Evolutionary conservation across 2,797 vertebrate genomes (phyloP).

Genomic region (Discoglossus pictus): DNA sequence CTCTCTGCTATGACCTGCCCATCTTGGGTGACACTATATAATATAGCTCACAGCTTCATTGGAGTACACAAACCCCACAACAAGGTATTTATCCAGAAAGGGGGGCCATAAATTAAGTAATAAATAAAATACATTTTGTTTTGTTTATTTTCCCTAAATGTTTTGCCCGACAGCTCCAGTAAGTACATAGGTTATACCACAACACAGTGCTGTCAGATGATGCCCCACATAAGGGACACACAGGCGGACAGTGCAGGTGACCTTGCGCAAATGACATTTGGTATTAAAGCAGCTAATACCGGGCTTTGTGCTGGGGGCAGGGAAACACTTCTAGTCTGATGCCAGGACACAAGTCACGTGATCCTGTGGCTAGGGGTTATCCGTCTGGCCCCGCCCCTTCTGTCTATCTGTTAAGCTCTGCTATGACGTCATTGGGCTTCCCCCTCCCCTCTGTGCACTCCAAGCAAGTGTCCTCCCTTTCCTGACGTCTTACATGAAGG

Average conservation of each 20-base stretch:
- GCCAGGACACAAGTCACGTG: constrained; percentile 29
- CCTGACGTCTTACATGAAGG: constrained; percentile 2
- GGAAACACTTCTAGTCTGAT: constrained; percentile 15
- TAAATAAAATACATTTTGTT: no score
- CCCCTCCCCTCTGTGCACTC: constrained; percentile 34
- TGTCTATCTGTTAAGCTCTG: constrained; percentile 34
- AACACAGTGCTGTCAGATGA: no score
- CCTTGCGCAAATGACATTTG: constrained; percentile 15
- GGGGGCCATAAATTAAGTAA: no score
- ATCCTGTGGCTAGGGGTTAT: constrained; percentile 23
- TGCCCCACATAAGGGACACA: no score
- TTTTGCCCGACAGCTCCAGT: no score
- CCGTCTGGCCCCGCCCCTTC: constrained; percentile 50
- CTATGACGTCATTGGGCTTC: constrained; percentile 40
- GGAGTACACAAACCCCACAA: no score
- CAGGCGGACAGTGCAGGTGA: constrained; percentile 2
- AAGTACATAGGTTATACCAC: no score
- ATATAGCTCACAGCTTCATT: no score
- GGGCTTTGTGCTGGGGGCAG: not conserved
- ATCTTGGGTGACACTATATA: no score
- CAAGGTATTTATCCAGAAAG: no score
- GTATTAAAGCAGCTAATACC: not conserved
- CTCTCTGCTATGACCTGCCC: no score
- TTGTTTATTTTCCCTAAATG: no score
- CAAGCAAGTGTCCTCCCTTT: constrained; percentile 11